A percentile compares a stretch with the other conserved stretches of the same genome.
Conservation (phyloP, 2,888 invertebrate species). For the Pomacea canaliculata region DNA sequence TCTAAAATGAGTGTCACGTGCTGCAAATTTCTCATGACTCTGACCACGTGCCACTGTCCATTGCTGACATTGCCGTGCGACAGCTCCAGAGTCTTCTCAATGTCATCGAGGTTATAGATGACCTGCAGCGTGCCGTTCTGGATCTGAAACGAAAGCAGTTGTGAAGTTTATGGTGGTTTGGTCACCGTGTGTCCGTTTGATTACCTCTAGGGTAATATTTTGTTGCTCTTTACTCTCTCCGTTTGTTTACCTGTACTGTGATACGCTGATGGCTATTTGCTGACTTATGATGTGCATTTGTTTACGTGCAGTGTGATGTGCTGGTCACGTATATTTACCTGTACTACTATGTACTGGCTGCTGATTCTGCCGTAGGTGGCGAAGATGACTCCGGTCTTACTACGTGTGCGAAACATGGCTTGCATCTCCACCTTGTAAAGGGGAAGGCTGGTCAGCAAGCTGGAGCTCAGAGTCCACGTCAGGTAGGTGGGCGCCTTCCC, state of each 20-base stretch:
- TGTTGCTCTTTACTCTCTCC: no score
- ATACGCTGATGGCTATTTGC: no score
- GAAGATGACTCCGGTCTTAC: constrained; percentile 93
- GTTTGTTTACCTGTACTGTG: no score
- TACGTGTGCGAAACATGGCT: constrained; percentile 91
- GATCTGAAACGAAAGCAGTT: constrained; percentile 74
- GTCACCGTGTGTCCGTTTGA: no score
- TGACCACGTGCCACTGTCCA: constrained; percentile 96
- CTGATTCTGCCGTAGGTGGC: neutral
- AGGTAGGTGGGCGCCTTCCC: constrained; percentile 90
- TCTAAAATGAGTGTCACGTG: constrained; percentile 93
- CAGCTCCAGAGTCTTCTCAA: constrained; percentile 81
- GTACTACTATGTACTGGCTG: constrained; percentile 2
- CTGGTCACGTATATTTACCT: neutral
- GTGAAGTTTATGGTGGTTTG: no score
- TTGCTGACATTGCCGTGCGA: constrained; percentile 91
- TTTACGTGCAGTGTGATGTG: no score
- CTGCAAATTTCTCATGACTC: constrained; percentile 90
- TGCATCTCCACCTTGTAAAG: constrained; percentile 79
- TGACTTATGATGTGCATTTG: no score
- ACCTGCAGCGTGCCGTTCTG: constrained; percentile 91
- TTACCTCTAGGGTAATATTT: no score
- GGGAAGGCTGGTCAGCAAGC: constrained; percentile 23
- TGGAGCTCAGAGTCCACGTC: constrained; percentile 85
- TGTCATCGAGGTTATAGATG: constrained; percentile 91